phyloP scores from a whole-genome alignment of 2,888 invertebrate species.

The Cenopis cana region DNA sequence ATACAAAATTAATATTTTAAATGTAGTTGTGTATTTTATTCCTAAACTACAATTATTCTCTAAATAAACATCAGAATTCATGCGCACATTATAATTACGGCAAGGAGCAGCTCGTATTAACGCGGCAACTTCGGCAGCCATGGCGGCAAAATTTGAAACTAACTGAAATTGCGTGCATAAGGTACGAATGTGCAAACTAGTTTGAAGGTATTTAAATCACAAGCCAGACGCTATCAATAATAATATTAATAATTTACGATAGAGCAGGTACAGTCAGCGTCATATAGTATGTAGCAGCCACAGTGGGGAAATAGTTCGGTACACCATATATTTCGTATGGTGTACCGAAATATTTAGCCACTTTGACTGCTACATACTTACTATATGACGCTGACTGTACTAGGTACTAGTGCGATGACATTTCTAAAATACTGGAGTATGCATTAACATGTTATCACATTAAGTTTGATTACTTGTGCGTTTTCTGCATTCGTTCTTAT shows the following conservation, averaged over 20 bases:
- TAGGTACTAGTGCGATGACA: background rate
- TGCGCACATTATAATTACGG: background rate
- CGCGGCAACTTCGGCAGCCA: constrained; percentile 16
- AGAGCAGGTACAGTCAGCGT: background rate
- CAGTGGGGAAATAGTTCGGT: too few relatives aligned
- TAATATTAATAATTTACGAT: constrained; percentile 19
- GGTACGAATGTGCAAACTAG: constrained; percentile 23
- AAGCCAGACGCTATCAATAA: constrained; percentile 17
- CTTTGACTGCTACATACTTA: too few relatives aligned
- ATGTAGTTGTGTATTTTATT: background rate
- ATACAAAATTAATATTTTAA: background rate
- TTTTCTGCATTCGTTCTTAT: too few relatives aligned
- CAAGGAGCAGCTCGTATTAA: constrained; percentile 11
- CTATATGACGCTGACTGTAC: too few relatives aligned
- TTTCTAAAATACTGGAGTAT: background rate
- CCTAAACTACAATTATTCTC: background rate
- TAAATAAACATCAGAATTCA: constrained; percentile 7
- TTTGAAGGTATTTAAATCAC: constrained; percentile 22
- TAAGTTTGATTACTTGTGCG: too few relatives aligned
- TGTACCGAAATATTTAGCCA: too few relatives aligned
- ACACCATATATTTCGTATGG: too few relatives aligned
- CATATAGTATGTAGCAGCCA: too few relatives aligned
- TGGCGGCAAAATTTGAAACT: constrained; percentile 27
- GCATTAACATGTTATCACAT: too few relatives aligned
- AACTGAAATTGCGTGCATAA: constrained; percentile 31